Evolutionary conservation across 1,140 invertebrate species (phyloP), one percentile per base, ranked within the genome.

Genomic region (Nomia melanderi): DNA sequence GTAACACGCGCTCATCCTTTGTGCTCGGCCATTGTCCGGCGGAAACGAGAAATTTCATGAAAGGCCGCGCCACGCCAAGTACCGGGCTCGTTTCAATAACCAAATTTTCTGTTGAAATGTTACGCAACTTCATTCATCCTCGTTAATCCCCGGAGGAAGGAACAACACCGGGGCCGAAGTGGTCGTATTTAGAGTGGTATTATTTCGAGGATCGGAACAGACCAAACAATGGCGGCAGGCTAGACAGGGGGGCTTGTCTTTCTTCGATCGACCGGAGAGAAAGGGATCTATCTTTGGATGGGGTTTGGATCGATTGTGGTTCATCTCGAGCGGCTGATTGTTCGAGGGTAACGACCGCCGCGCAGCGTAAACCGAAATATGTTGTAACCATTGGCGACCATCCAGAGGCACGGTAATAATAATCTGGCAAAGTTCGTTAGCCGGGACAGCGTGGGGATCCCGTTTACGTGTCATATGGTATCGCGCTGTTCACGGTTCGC

Each of bases 401-500:
- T 88, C 87, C 87, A 88, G 77, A 81, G 62, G 60, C 73, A 59
- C 63, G 82, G 77, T 88, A 86, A 88, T 88, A 88, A 88, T 88
- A 87, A 88, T 88, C 82, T 64, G 63, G 75, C 78, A 56, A 87
- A 86, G 86, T 88, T 88, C 87, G 83, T 87, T 88, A 88, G 84
- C 86, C 81, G 73, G 31, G 56, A 17, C 44, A 36, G 33, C 72
- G 67, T 27, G 77, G 66, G 59, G 63, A 80, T 72, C 54, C 41
- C 78, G 50, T 79, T 81, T 86, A 56, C 57, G 65, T 54, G 75
- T 86, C 70, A 71, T 54, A 57, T n/a, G 41, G 41, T 50, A 50
- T 23, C 12, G 74, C 27, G 33, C 53, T 39, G 56, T 29, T 39
- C 54, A n/a, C 41, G 41, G 2, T 44, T 17, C 12, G 12, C n/a